Evolutionary conservation across 2,113 vertebrate genomes (phyloP), one percentile per base, ranked within the genome.

Genomic region (Dermatemys mawii): DNA sequence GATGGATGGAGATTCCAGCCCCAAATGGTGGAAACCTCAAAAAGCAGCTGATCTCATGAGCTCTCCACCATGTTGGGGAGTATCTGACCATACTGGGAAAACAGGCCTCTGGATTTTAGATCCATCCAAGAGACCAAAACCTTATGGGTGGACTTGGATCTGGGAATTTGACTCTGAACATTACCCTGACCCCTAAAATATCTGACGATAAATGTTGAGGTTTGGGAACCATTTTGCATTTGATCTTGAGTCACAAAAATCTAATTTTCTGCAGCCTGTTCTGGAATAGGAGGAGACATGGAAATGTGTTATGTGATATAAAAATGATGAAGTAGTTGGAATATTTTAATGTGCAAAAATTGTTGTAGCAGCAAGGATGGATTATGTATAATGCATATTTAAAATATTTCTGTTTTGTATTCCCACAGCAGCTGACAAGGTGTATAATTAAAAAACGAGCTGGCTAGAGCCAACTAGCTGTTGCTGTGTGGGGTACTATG

Each of bases 401-500:
- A 86, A 93, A 38, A 29, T 27, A 67, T 82, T 84, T 54, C 84
- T 90, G 79, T 84, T 53, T 81, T 79, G 70, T 92, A 89, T 87
- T 92, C 80, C 63, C 93, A 92, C 48, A 67, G 92, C 82, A 84
- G 92, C 90, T 93, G 87, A 88, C 81, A 81, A 89, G 85, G 83
- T 81, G 55, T 0, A 2, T 93, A 92, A 84, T 75, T 90, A 63
- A 84, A 86, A 90, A 67, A 50, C 46, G 80, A 90, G 85, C 83
- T 82, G 86, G 83, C 17, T 79, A 55, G 2, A 11, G 90, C 63
- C 93, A 90, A 1, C 75, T 46, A 84, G 76, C 86, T 90, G 67
- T 51, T 89, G 63, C 83, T 8, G 3, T n/a, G 63, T 35, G 75
- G 73, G 53, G 0, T 2, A 44, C 51, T 87, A 48, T 6, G 55